These are phyloP conservation scores for Amitus sp. DNA, from an alignment of 2,888 invertebrate genomes.

Conservation along the genomic window DNA sequence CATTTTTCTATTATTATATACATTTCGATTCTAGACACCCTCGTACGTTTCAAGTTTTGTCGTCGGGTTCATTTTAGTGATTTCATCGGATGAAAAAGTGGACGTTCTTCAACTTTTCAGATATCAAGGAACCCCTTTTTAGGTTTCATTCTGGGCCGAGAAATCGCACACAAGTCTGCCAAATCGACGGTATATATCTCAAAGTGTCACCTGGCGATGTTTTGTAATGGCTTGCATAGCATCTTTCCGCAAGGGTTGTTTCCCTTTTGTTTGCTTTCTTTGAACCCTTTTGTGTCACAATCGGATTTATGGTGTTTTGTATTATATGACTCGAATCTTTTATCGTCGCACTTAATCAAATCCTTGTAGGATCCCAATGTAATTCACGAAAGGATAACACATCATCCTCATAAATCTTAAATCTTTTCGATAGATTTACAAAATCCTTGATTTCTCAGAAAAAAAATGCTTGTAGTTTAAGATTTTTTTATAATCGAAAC, in stretches of 20 bases:
- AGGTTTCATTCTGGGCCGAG: conserved; percentile 6
- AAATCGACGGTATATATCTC: conserved; percentile 22
- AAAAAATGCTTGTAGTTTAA: no score
- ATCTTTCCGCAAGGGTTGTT: conserved; percentile 34
- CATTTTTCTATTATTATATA: conserved; percentile 13
- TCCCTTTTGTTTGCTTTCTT: conserved; percentile 25
- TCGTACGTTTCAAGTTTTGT: conserved; percentile 23
- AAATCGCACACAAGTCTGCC: conserved; percentile 19
- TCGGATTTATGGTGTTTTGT: conserved; percentile 34
- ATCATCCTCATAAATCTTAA: conserved; percentile 25
- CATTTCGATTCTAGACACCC: conserved; percentile 21
- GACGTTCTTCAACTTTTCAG: conserved; percentile 12
- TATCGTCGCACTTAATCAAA: conserved; percentile 36
- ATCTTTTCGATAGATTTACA: no score
- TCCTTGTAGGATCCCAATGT: conserved; percentile 26
- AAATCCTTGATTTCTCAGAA: no score
- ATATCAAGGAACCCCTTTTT: conserved; percentile 13
- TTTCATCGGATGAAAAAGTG: conserved; percentile 10
- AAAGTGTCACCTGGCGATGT: conserved; percentile 28
- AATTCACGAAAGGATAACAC: conserved; percentile 19
- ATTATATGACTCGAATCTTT: conserved; percentile 38
- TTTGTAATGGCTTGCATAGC: conserved; percentile 27
- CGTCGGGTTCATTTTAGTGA: conserved; percentile 24
- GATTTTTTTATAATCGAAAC: no score
- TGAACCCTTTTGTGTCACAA: conserved; percentile 19